Base-by-base conservation (phyloP, 2,888 invertebrate species). In the Cerceris ruficornis region DNA sequence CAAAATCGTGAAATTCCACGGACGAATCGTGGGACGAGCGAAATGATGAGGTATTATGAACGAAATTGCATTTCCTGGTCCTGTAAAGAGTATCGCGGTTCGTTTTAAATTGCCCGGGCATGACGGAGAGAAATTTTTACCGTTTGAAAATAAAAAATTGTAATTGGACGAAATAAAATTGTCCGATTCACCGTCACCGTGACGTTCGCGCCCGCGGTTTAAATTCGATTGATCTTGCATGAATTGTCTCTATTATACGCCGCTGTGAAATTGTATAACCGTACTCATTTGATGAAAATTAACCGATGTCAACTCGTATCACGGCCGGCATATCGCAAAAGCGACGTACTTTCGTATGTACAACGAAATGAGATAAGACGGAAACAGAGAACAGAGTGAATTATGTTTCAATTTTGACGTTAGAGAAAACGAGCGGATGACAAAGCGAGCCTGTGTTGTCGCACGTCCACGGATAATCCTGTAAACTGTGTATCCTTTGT, bases 241-340 rank as follows among this genome's bases (percentile, higher is more conserved):
- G 28, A 17, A 15, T 60, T 43, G 9, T 39, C 17, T 15, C 6
- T 50, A 43, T 17, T 43, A 5, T 8, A 0, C 13, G 49, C 42
- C 39, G 41, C 49, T 57, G 62, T 52, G 41, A 59, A 28, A 28
- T 28, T 42, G 58, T 57, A 65, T 52, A 66, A 64, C 65, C 68
- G 28, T 60, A 57, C 68, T 74, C 72, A 67, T 76, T 76, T 81
- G 78, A 78, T 78, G 84, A 84, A 69, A 84, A 81, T 83, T 83
- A 84, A 83, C 74, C 74, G 52, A 75, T 77, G 17, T 62, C 66
- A 46, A 62, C 60, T 59, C 68, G 59, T 79, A 75, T 69, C 68
- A 11, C 42, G 69, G 58, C 28, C 28, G 59, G 58, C 55, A 60
- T 54, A 64, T 71, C 52, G 54, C 58, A 55, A 41, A 2, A 67